Evolutionary conservation across 2,113 vertebrate species (phyloP), one percentile per base, ranked within the genome.

Genomic region (Hymenochirus boettgeri): DNA sequence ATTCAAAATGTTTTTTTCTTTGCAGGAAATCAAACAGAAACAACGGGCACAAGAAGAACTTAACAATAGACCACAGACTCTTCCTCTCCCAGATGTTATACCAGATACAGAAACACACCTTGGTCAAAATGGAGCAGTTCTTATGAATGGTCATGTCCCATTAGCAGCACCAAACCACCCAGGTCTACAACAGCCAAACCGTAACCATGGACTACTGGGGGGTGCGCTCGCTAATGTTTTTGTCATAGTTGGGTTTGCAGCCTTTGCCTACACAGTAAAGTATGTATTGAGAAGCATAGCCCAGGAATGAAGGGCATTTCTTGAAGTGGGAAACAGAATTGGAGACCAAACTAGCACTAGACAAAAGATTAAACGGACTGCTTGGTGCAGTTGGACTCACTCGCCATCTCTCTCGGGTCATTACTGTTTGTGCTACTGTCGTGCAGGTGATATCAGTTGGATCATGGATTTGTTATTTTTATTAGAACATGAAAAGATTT

Each of bases 201-300:
- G 95, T n/a, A 93, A 98, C 82, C 93, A 97, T 11, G 96, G 95
- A 94, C 93, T 98, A 71, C 73, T 98, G 52, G 96, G 96, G 0
- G 96, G 96, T 1, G 96, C 96, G 35, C 73, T 99, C 71, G 93
- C 95, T 78, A 99, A 99, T 87, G 86, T 99, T 76, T 98, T 99
- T 67, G 95, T 99, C 64, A 96, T 98, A 47, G 95, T 99, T 10
- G 96, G 96, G 56, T 99, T 99, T 23, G 96, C 96, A 0, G 96
- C 96, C 37, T 99, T 99, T 6, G 96, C 96, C 75, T 99, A 99
- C 86, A 99, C 96, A 27, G 96, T 99, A 69, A 98, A 97, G 80
- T 99, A 95, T 3, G 95, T 99, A 64, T 85, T 99, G 82, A 86
- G 96, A 82, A 99, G 94, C 92, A 99, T 99, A 86, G 94, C 96